Conservation (phyloP, 2,113 vertebrate species). For the Tamias sibiricus region DNA sequence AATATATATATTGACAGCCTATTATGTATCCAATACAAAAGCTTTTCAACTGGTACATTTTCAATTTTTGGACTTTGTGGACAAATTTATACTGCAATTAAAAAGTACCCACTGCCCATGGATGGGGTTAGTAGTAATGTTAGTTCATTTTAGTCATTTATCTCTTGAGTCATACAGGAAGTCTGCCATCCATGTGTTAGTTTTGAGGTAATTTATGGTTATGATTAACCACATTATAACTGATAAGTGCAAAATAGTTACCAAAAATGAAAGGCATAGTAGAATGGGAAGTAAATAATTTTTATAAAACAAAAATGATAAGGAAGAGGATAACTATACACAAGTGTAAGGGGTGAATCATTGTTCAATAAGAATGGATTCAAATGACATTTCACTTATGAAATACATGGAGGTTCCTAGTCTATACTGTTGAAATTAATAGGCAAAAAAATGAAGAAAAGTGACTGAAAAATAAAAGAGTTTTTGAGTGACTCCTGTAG, state of each 20-base stretch:
- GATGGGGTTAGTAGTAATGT: background rate
- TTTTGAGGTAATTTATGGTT: background rate
- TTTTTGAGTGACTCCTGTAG: background rate
- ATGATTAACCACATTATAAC: background rate
- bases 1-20: background rate
- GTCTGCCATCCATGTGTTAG: background rate
- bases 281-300: background rate
- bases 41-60: background rate
- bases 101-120: background rate
- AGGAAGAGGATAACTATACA: background rate
- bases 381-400: background rate
- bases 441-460: background rate
- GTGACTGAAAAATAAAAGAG: background rate
- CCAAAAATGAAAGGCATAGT: constrained; percentile 12
- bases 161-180: constrained; percentile 45
- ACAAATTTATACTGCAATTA: constrained; percentile 7
- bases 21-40: background rate
- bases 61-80: background rate
- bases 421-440: background rate
- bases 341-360: background rate
- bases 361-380: constrained; percentile 31
- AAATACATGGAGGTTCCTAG: background rate
- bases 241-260: background rate
- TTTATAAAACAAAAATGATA: constrained; percentile 27
- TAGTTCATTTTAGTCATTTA: background rate